phyloP scores from a whole-genome alignment of 2,888 invertebrate genomes.

The Lasioglossum lativentre region DNA sequence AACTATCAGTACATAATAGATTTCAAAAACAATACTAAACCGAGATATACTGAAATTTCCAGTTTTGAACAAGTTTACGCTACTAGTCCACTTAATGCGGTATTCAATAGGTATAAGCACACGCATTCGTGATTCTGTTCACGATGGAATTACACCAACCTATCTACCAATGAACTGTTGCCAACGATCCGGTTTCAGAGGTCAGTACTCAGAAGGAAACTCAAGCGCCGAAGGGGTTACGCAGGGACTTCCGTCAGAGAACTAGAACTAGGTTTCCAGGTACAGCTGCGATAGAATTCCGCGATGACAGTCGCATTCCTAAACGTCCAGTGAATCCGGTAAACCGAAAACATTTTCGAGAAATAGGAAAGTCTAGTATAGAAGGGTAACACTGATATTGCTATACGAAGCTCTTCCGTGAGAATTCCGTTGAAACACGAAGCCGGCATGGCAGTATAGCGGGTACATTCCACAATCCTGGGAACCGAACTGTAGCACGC shows the following conservation, averaged over 20 bases:
- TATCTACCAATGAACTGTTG: constrained; percentile 40
- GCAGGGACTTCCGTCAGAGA: constrained; percentile 38
- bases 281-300: constrained; percentile 63
- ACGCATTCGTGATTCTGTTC: neutral
- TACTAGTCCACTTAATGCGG: neutral
- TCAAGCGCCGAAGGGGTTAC: constrained; percentile 66
- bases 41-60: too few relatives aligned
- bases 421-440: constrained; percentile 37
- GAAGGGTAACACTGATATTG: constrained; percentile 46
- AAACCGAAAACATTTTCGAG: constrained; percentile 56
- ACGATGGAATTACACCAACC: constrained; percentile 22
- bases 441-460: neutral
- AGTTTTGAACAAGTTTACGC: neutral
- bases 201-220: constrained; percentile 58
- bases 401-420: constrained; percentile 36
- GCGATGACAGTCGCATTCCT: constrained; percentile 50
- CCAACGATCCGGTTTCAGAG: constrained; percentile 71
- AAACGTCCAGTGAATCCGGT: constrained; percentile 45
- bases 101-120: neutral
- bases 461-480: constrained; percentile 41
- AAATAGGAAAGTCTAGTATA: constrained; percentile 48
- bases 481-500: constrained; percentile 22
- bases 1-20: too few relatives aligned
- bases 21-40: neutral
- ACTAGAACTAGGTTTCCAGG: constrained; percentile 72